Conservation (phyloP, 2,113 vertebrate species). For the Scomber colias region DNA sequence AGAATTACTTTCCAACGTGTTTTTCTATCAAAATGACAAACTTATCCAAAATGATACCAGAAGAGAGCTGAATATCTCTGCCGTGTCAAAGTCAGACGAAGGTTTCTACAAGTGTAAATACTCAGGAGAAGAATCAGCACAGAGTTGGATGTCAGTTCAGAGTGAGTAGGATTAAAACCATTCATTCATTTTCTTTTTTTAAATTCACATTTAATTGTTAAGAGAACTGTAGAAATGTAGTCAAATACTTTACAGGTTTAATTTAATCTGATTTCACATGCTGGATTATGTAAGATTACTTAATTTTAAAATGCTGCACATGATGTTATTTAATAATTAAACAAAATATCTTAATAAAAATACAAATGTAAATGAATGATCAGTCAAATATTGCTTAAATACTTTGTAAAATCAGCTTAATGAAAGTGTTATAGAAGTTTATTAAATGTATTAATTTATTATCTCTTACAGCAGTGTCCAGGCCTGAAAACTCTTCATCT, state of each 20-base stretch:
- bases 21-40: conserved; percentile 27
- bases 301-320: too few species aligned
- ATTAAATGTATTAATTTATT: background rate
- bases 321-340: too few species aligned
- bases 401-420: too few species aligned
- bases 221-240: too few species aligned
- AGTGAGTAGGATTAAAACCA: background rate
- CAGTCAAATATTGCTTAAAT: too few species aligned
- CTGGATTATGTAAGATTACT: too few species aligned
- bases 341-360: too few species aligned
- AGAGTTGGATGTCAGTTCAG: conserved; percentile 61
- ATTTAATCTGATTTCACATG: too few species aligned
- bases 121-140: background rate
- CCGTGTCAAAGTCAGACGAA: conserved; percentile 59
- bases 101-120: conserved; percentile 55
- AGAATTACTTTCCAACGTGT: background rate
- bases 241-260: too few species aligned
- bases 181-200: background rate
- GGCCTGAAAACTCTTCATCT: background rate
- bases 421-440: too few species aligned
- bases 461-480: background rate
- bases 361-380: too few species aligned
- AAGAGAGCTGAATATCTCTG: conserved; percentile 22
- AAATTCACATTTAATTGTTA: background rate
- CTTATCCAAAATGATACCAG: conserved; percentile 10